Base-by-base conservation (phyloP, 2,888 invertebrate species). In the Zygothrica quintamaculata region DNA sequence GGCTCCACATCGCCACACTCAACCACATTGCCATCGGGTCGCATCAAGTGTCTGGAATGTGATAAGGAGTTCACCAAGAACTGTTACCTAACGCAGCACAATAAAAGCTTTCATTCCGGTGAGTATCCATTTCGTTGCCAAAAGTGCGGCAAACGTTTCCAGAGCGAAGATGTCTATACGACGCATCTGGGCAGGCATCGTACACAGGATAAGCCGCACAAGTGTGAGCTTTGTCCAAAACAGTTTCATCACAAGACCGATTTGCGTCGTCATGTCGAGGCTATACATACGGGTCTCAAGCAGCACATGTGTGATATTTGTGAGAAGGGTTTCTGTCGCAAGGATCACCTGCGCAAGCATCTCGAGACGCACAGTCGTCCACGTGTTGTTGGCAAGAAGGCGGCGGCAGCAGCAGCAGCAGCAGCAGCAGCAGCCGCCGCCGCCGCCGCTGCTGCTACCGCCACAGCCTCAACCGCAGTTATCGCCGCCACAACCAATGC, bases 191-290 rank as follows among this genome's bases (percentile, higher is more conserved):
- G 92, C 25, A 96, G 96, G 88, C 97, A 97, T 90, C 84, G 85
- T 22, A 93, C 94, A 11, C 95, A 95, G 60, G 95, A 96, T 69
- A 97, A 97, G 89, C 96, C 96, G 9, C 95, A 95, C 92, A 96
- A 96, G 92, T 97, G 97, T 92, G 94, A 94, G 60, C 92, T 93
- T 64, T 97, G 97, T 87, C 96, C 96, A 12, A 97, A 97, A 90
- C 95, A 96, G 84, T 97, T 97, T 91, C 96, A 97, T 89, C 97
- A 97, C 92, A 97, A 97, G 91, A 97, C 97, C 52, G 97, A 97
- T 90, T 92, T 97, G 82, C 93, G 96, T 65, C 93, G 97, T 70
- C 97, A 97, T 92, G 94, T 95, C 93, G 96, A 96, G 90, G 93
- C 96, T 77, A 90, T 88, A 11, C 97, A 97, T 90, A 95, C 95